Conservation (phyloP, 2,888 invertebrate genomes). For the Nemotelus nigrinus region DNA sequence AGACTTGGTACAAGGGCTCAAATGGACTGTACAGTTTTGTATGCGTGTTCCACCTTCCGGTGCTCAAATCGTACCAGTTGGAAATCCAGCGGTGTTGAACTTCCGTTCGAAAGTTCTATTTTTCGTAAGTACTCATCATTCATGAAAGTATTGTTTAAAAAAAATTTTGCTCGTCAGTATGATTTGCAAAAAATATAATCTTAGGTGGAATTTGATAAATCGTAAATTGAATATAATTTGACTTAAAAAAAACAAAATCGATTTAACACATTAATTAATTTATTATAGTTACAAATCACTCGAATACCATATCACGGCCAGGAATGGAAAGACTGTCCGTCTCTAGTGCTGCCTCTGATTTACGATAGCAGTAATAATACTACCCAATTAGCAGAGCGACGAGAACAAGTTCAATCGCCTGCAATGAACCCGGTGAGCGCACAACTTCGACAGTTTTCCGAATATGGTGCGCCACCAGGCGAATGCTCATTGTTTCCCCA, state of each 20-base stretch:
- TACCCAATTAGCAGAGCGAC: constrained; percentile 86
- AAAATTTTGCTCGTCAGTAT: not conserved
- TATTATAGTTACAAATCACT: constrained; percentile 77
- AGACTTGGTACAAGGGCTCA: constrained; percentile 71
- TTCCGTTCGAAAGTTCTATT: constrained; percentile 90
- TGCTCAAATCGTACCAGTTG: constrained; percentile 87
- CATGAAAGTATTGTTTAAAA: no score
- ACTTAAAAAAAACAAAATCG: not conserved
- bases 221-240: not conserved
- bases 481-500: constrained; percentile 94
- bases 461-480: constrained; percentile 78
- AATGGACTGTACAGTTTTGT: constrained; percentile 93
- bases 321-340: constrained; percentile 75
- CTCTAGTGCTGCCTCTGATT: constrained; percentile 86
- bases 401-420: constrained; percentile 71
- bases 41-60: constrained; percentile 90
- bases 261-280: not conserved
- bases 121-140: constrained; percentile 74
- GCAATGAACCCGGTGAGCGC: constrained; percentile 72
- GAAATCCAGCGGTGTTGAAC: constrained; percentile 86
- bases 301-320: constrained; percentile 72
- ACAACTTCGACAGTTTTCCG: constrained; percentile 77
- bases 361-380: constrained; percentile 89
- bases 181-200: not conserved
- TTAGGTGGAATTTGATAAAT: not conserved